Evolutionary conservation across 2,888 invertebrate genomes (phyloP).

Genomic region (Dione juno): DNA sequence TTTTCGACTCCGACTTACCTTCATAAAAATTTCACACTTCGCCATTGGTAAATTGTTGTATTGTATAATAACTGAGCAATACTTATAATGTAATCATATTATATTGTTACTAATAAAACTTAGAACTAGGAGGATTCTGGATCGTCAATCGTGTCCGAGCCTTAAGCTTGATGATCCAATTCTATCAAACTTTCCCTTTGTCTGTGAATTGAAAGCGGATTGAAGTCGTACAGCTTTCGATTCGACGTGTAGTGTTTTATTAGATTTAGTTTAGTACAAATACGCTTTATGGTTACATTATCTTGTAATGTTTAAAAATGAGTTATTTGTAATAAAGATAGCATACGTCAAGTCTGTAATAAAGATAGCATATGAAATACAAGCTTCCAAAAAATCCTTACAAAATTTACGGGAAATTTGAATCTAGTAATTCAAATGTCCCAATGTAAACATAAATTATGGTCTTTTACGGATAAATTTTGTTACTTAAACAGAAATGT

Average conservation of each 20-base stretch:
- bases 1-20: no score
- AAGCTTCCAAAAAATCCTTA: no score
- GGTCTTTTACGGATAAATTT: no score
- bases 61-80: conserved; percentile 5
- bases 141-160: conserved; percentile 51
- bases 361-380: no score
- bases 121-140: conserved; percentile 43
- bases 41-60: background rate
- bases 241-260: conserved; percentile 63
- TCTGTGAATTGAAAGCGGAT: conserved; percentile 66
- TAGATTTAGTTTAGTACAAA: conserved; percentile 43
- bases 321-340: no score
- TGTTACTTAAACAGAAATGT: no score
- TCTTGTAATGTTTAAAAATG: background rate
- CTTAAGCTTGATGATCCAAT: conserved; percentile 57
- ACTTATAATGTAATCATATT: conserved; percentile 1
- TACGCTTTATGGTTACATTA: background rate
- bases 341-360: no score
- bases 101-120: conserved; percentile 32
- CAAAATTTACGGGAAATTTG: no score
- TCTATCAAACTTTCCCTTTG: conserved; percentile 71
- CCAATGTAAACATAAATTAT: no score
- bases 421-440: no score
- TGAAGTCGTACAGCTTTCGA: conserved; percentile 60
- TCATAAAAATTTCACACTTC: no score